phyloP scores from a whole-genome alignment of 2,113 vertebrate species.

The Amia ocellicauda region DNA sequence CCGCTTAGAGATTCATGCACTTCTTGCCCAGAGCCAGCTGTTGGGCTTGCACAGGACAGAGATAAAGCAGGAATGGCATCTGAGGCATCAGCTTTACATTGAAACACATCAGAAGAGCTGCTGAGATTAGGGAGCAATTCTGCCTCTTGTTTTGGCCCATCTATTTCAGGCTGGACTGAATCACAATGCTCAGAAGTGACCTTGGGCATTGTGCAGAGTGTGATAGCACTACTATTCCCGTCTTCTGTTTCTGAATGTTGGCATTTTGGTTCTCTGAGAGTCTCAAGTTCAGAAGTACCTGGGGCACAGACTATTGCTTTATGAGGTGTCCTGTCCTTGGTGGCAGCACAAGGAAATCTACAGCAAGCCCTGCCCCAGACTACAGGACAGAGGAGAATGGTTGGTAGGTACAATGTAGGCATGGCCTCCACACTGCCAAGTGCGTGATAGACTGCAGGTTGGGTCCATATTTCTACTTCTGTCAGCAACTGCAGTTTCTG shows the following conservation, averaged over 20 bases:
- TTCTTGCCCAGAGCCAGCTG: neutral
- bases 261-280: neutral
- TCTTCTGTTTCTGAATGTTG: neutral
- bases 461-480: conserved; percentile 26
- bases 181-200: neutral
- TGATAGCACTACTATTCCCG: neutral
- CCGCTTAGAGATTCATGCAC: neutral
- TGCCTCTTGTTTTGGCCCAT: neutral
- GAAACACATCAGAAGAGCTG: neutral
- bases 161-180: neutral
- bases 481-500: conserved; percentile 17
- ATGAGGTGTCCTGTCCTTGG: conserved; percentile 14
- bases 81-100: neutral
- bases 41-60: neutral
- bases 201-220: neutral
- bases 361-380: conserved; percentile 25
- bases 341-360: neutral
- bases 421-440: conserved; percentile 26
- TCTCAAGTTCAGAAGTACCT: neutral
- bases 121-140: neutral
- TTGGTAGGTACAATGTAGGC: conserved; percentile 25
- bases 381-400: conserved; percentile 25
- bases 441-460: conserved; percentile 24
- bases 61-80: neutral
- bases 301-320: conserved; percentile 1